Conservation (phyloP, 2,797 vertebrate genomes). For the Lagocephalus sceleratus region DNA sequence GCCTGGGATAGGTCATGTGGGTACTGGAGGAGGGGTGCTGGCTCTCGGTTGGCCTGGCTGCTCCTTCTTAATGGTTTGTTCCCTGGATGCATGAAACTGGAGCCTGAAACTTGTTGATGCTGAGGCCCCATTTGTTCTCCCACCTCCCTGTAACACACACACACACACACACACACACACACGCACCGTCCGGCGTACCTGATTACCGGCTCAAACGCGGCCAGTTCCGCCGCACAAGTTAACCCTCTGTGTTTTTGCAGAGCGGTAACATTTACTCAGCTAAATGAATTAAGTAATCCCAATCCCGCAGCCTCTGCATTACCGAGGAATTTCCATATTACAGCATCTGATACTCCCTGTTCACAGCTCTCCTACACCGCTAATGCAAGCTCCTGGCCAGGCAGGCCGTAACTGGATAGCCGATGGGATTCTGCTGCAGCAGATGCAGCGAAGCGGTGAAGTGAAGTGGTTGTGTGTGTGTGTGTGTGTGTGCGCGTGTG, state of each 20-base stretch:
- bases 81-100: constrained; percentile 77
- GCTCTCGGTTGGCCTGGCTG: constrained; percentile 48
- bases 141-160: constrained; percentile 65
- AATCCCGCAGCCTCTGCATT: constrained; percentile 79
- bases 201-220: not conserved
- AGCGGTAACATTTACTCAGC: constrained; percentile 72
- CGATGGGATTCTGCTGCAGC: constrained; percentile 79
- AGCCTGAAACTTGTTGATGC: constrained; percentile 58
- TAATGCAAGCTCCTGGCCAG: constrained; percentile 78
- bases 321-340: constrained; percentile 88
- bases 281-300: constrained; percentile 86
- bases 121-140: constrained; percentile 54
- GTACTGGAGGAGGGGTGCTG: constrained; percentile 34
- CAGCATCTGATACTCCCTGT: constrained; percentile 85
- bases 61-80: constrained; percentile 81
- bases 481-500: constrained; percentile 20
- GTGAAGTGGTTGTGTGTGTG: constrained; percentile 31
- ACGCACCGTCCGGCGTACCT: not conserved
- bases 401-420: constrained; percentile 83
- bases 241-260: constrained; percentile 69
- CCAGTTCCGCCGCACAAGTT: constrained; percentile 21
- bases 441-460: constrained; percentile 65
- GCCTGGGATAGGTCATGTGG: constrained; percentile 57
- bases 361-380: constrained; percentile 73
- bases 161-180: constrained; percentile 14